Base-by-base conservation (phyloP, 2,797 vertebrate genomes). In the Hephaestus fuliginosus region DNA sequence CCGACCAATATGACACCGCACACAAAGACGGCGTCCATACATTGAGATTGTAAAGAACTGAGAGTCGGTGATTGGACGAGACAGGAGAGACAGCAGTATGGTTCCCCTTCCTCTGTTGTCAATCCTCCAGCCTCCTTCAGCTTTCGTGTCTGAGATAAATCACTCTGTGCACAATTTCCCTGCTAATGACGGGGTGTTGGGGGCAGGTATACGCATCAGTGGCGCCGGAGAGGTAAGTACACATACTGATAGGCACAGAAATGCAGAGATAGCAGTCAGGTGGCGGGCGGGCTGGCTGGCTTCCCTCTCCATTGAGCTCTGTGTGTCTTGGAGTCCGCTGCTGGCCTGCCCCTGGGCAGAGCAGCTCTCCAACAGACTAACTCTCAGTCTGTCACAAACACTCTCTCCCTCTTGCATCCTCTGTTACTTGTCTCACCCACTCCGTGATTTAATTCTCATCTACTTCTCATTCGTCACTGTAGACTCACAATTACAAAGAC, bases 151-250 rank as follows among this genome's bases (percentile, higher is more conserved):
- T 64, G 61, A 85, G 87, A 89, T 75, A 0, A 79, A 89, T 90
- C 87, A 73, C 86, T 91, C 84, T 88, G 87, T 90, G 88, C 84
- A 77, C 87, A 89, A 87, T 90, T 91, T 90, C 79, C 80, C 72
- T 82, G 62, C 82, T 92, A 91, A 91, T 92, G 90, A 91, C 60
- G 36, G 72, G 75, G 70, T 86, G 81, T 74, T 55, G 78, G 81
- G 81, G 73, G 76, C 84, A 70, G 63, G 78, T 82, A 67, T 66
- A 85, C 11, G 76, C 88, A 75, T 86, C 88, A 80, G 66, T 80
- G 78, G 74, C 1, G 46, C 77, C 58, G 60, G 44, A 88, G 76
- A 85, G 73, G 78, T 83, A 89, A 91, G 67, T 55, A 83, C 82
- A 78, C 80, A 58, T 67, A 77, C 70, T 84, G 88, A 88, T 84